These are phyloP conservation scores for Polydrusus pterygomalis DNA, from an alignment of 2,888 invertebrate species.

Conservation along the genomic window DNA sequence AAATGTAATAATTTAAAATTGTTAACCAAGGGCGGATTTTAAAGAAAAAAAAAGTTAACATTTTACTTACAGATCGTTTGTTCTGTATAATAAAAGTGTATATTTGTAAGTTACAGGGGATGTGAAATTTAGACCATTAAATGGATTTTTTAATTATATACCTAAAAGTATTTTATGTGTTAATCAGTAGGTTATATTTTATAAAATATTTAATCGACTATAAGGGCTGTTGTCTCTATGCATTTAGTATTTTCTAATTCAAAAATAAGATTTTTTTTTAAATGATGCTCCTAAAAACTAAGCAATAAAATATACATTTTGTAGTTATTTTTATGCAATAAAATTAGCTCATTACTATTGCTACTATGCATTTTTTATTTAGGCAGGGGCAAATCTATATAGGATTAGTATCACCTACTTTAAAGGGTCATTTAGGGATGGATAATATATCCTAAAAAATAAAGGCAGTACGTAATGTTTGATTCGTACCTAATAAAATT, in stretches of 20 bases:
- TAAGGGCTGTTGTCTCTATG: constrained; percentile 25
- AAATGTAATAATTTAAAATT: not conserved
- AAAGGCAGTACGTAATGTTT: constrained; percentile 3
- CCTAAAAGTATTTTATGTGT: constrained; percentile 16
- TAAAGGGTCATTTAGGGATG: not conserved
- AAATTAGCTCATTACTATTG: constrained; percentile 9
- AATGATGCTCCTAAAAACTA: constrained; percentile 8
- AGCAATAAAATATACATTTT: constrained; percentile 25
- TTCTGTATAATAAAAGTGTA: constrained; percentile 22
- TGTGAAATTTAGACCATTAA: constrained; percentile 20
- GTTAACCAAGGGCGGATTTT: not conserved
- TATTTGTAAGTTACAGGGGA: constrained; percentile 24
- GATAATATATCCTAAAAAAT: not conserved
- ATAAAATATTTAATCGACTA: constrained; percentile 23
- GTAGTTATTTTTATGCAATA: constrained; percentile 25
- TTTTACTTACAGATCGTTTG: constrained; percentile 2
- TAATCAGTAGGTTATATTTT: constrained; percentile 18
- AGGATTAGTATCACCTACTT: not conserved
- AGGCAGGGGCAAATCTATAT: not conserved
- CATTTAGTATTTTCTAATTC: constrained; percentile 16
- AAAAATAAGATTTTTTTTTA: constrained; percentile 4
- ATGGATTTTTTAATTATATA: constrained; percentile 20
- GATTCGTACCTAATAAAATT: not conserved
- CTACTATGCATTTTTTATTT: constrained; percentile 10
- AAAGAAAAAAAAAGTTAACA: not conserved